A percentile compares a stretch with the other conserved stretches of the same genome.
phyloP scores from a whole-genome alignment of 2,797 vertebrate genomes.

The Coccyzus lansbergi region DNA sequence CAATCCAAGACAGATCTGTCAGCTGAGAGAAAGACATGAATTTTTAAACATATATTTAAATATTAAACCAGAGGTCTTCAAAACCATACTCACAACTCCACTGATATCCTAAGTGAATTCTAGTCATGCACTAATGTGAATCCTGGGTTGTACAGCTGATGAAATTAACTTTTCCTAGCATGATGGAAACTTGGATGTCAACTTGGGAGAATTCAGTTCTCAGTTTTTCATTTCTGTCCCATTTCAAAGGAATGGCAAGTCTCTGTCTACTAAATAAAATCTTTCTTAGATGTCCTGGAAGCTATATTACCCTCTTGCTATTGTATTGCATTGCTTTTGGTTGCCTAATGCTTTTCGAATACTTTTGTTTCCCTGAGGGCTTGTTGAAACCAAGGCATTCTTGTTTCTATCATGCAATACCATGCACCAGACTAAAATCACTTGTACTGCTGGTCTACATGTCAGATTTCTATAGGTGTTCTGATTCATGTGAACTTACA shows the following conservation, averaged over 20 bases:
- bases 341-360: background rate
- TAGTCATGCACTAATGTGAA: background rate
- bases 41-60: constrained; percentile 36
- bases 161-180: background rate
- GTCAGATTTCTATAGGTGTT: background rate
- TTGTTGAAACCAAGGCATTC: background rate
- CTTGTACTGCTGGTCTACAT: background rate
- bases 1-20: background rate
- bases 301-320: background rate
- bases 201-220: background rate
- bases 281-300: background rate
- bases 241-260: background rate
- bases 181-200: background rate
- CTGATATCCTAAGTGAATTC: background rate
- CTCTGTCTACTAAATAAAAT: background rate
- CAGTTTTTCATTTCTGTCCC: background rate
- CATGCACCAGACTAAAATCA: background rate
- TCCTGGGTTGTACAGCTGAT: background rate
- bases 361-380: background rate
- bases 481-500: background rate
- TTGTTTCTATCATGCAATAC: background rate
- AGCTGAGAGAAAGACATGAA: background rate
- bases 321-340: background rate
- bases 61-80: background rate
- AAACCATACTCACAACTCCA: background rate